These are phyloP conservation scores for Cynocephalus volans DNA, from an alignment of 2,113 vertebrate genomes.

Conservation along the genomic window DNA sequence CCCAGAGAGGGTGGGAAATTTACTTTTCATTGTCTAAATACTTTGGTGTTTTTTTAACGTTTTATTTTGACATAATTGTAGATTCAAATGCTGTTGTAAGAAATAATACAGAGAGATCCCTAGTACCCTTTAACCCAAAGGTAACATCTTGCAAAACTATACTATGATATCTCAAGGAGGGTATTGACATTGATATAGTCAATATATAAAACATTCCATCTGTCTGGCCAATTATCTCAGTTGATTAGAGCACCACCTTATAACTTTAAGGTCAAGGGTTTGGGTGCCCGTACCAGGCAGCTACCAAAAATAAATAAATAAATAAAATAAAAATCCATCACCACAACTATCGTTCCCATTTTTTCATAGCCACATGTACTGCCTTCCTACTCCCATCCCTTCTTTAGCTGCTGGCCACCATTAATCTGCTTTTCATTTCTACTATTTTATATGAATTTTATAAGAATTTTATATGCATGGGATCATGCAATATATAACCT, in stretches of 20 bases:
- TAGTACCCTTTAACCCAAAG: accelerated
- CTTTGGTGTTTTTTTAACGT: not conserved
- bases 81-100: not conserved
- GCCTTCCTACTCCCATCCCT: not conserved
- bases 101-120: not conserved
- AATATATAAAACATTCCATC: not conserved
- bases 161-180: accelerated
- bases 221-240: too few species aligned
- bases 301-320: too few species aligned
- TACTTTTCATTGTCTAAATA: not conserved
- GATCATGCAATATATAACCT: not conserved
- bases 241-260: too few species aligned
- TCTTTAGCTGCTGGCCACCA: not conserved
- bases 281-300: too few species aligned
- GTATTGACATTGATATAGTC: too few species aligned
- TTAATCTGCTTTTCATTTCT: not conserved
- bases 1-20: too few species aligned
- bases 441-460: not conserved
- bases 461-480: not conserved
- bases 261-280: too few species aligned
- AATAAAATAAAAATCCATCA: too few species aligned
- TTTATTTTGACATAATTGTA: not conserved
- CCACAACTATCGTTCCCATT: accelerated
- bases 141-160: not conserved
- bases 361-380: too few species aligned